Percentiles rank a stretch among this genome's conserved stretches.
phyloP scores from a whole-genome alignment of 2,113 vertebrate species.

The Callocephalon fimbriatum region DNA sequence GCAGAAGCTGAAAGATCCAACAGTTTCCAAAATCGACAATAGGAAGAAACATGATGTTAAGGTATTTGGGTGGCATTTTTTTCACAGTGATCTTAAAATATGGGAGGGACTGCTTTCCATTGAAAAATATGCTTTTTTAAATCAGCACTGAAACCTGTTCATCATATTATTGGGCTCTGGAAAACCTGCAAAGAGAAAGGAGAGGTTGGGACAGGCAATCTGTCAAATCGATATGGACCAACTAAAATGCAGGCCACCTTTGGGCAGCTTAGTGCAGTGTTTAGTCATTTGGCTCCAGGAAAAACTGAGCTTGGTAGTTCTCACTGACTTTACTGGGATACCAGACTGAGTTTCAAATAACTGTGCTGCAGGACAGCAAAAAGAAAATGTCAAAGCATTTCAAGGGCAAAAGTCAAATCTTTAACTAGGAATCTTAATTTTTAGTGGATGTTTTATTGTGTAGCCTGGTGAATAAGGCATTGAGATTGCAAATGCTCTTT shows the following conservation, averaged over 20 bases:
- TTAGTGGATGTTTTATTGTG: background rate
- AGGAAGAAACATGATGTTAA: background rate
- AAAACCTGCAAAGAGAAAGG: background rate
- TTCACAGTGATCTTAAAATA: background rate
- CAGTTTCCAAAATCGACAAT: background rate
- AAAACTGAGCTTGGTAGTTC: background rate
- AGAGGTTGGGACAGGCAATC: background rate
- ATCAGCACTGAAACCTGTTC: background rate
- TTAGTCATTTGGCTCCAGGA: background rate
- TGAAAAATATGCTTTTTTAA: accelerated
- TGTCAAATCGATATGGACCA: background rate
- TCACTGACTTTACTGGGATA: background rate
- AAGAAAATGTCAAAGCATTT: background rate
- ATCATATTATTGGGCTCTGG: background rate
- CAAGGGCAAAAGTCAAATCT: background rate
- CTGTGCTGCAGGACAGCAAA: background rate
- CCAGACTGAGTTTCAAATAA: background rate
- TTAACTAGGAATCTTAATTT: background rate
- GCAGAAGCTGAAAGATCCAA: background rate
- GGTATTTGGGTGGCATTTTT: background rate
- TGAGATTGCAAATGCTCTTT: background rate
- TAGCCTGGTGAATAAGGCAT: background rate
- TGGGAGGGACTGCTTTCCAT: background rate
- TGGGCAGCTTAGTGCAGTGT: background rate
- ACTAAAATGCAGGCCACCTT: background rate